These are phyloP conservation scores for Criorhina ranunculi DNA, from an alignment of 2,888 invertebrate species.

Conservation along the genomic window DNA sequence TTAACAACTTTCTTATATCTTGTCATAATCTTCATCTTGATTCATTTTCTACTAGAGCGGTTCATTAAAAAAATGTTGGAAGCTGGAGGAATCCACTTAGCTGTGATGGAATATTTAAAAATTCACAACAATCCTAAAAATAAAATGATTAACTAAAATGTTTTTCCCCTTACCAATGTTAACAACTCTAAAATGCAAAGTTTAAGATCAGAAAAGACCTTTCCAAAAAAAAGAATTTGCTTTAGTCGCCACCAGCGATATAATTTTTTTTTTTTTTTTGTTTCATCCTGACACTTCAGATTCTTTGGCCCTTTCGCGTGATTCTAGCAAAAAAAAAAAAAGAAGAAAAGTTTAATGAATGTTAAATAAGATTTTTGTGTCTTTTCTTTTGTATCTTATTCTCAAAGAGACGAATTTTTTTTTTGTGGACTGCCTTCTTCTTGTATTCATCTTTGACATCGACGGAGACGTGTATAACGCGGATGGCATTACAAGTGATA, in stretches of 20 bases:
- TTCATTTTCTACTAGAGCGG: background rate
- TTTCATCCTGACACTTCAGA: constrained; percentile 5
- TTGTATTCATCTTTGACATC: constrained; percentile 11
- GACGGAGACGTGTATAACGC: constrained; percentile 47
- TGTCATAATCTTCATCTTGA: background rate
- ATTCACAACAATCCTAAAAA: constrained; percentile 23
- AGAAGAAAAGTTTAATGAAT: constrained; percentile 72
- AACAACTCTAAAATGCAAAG: constrained; percentile 16
- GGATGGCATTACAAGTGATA: constrained; percentile 63
- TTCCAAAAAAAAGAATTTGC: background rate
- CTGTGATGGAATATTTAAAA: constrained; percentile 41
- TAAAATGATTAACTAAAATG: constrained; percentile 51
- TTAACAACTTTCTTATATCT: background rate
- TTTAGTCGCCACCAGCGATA: constrained; percentile 16
- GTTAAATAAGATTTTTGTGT: constrained; percentile 70
- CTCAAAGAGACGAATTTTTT: constrained; percentile 48
- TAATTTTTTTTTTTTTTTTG: constrained; percentile 12
- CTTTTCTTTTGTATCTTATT: constrained; percentile 42
- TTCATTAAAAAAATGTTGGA: constrained; percentile 6
- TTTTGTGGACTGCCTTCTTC: constrained; percentile 4
- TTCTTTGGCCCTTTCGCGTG: constrained; percentile 2
- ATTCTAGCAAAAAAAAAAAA: background rate
- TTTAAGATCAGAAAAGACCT: constrained; percentile 8
- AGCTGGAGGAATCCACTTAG: constrained; percentile 26
- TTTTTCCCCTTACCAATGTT: background rate